Percentiles rank a stretch among this genome's conserved stretches.
Evolutionary conservation across 2,888 invertebrate genomes (phyloP).

Genomic region (Drosophila mayaguana): DNA sequence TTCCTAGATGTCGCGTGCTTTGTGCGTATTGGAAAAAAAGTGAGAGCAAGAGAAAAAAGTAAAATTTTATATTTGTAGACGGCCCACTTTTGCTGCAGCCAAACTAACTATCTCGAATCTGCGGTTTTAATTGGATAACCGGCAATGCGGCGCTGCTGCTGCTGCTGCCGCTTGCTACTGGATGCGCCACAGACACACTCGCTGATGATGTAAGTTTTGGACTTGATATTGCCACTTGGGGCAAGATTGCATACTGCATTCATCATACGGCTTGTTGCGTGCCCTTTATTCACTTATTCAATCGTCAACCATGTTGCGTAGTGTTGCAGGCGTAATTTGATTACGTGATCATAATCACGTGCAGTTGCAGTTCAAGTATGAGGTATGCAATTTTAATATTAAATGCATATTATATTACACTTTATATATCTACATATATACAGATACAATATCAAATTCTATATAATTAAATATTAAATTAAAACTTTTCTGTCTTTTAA

Average conservation of each 20-base stretch:
- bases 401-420: neutral
- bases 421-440: too few species aligned
- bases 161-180: constrained; percentile 17
- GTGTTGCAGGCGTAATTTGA: neutral
- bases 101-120: constrained; percentile 72
- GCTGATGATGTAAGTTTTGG: constrained; percentile 72
- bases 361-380: neutral
- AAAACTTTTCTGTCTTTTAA: neutral
- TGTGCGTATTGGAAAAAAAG: constrained; percentile 33
- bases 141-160: constrained; percentile 43
- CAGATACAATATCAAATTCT: too few species aligned
- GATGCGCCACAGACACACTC: constrained; percentile 26
- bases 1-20: constrained; percentile 79
- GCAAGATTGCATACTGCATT: constrained; percentile 45
- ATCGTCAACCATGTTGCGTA: constrained; percentile 12
- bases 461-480: too few species aligned
- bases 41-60: constrained; percentile 9
- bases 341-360: constrained; percentile 29
- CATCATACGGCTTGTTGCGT: constrained; percentile 18
- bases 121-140: constrained; percentile 79
- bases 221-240: constrained; percentile 76
- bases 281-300: constrained; percentile 51
- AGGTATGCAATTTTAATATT: neutral
- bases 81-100: constrained; percentile 61
- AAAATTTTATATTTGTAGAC: constrained; percentile 23